Percentiles rank a stretch among this genome's conserved stretches.
Conservation (phyloP, 2,113 vertebrate genomes). For the Falcunculus frontatus region DNA sequence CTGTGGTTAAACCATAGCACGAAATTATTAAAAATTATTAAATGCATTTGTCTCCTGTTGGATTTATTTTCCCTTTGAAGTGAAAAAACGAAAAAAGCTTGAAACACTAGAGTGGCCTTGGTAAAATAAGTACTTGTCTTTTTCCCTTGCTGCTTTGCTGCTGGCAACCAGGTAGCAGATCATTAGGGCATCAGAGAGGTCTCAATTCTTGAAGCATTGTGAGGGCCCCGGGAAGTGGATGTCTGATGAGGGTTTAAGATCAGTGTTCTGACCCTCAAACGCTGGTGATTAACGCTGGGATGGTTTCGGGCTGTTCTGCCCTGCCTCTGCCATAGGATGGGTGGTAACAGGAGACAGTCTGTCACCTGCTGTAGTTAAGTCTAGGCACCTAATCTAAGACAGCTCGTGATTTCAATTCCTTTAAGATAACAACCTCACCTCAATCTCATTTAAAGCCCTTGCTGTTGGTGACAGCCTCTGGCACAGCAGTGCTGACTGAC, state of each 20-base stretch:
- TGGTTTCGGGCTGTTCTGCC: background rate
- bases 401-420: accelerated
- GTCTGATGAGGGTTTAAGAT: background rate
- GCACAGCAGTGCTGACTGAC: background rate
- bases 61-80: slow-evolving; percentile 4
- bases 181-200: accelerated
- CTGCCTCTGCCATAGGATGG: background rate
- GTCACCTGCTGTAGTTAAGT: background rate
- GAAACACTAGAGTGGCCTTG: background rate
- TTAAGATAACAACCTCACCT: background rate
- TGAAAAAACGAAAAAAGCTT: background rate
- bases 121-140: background rate
- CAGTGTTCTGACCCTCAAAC: background rate
- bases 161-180: background rate
- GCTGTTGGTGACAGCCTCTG: background rate
- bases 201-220: background rate
- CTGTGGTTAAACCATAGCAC: slow-evolving; percentile 87
- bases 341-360: background rate
- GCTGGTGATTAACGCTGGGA: background rate
- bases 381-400: background rate
- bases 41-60: slow-evolving; percentile 49
- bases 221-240: background rate
- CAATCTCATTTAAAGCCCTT: background rate
- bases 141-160: background rate
- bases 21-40: slow-evolving; percentile 85